Evolutionary conservation across 92 coral and sea anemone species (phyloP), one percentile per base, ranked within the genome.

Genomic region (Phenganax subtilis): DNA sequence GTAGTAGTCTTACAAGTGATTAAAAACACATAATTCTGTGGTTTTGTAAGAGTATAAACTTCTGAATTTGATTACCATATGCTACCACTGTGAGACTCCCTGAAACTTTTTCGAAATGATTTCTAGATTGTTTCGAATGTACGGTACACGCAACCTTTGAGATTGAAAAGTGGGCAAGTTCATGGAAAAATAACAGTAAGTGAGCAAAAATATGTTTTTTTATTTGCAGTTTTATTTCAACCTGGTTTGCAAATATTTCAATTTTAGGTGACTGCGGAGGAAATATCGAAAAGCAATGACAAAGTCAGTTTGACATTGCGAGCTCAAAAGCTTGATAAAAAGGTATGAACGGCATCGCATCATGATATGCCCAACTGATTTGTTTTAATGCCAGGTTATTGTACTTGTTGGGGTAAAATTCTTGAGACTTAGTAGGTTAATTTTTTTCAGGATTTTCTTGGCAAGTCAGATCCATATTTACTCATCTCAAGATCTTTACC

Each of bases 181-280:
- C 91, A 92, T 62, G 98, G 98, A 60, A 90, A 96, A 25, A 92
- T 94, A 10, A 90, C 91, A 29, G 98, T 94, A 68, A 77, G 98
- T 84, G 20, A 9, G 30, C 10, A 44, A 59, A 30, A 11, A 14
- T 12, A 12, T 54, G 1, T 14, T 25, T 15, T 11, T 75, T 54
- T 27, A 30, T 12, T 57, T 37, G 52, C 57, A 59, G 27, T 11
- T 20, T 47, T 58, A 7, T 30, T 44, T 55, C 30, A 51, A 60
- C 20, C 9, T 61, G 47, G 47, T n/a, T 61, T 14, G 37, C 82
- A 8, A 12, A 44, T 71, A 65, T 9, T 3, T 12, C 11, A 12
- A 57, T 31, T 53, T 1, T 73, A 93, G 98, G 84, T 93, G 3
- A 88, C 89, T 91, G 98, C 98, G 55, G 98, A 93, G 77, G 98